phyloP scores from a whole-genome alignment of 1,140 invertebrate genomes.

The Drosophila takahashii region DNA sequence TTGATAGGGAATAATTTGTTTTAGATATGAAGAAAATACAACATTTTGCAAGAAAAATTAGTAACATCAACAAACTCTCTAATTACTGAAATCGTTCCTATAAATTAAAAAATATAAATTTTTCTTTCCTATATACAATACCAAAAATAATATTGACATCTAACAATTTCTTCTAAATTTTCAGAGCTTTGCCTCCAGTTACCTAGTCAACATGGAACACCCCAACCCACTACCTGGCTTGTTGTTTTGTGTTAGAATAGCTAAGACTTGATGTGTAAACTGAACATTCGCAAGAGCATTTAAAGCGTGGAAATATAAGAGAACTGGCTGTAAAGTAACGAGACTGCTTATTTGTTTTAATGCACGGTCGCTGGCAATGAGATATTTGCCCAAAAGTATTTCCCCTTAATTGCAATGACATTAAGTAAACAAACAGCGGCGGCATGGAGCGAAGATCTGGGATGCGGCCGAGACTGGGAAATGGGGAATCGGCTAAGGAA shows the following conservation, averaged over 20 bases:
- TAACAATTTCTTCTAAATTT: constrained; percentile 19
- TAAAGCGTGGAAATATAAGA: constrained; percentile 79
- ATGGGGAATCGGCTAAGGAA: constrained; percentile 26
- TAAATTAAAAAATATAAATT: too few relatives aligned
- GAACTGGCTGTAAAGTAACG: constrained; percentile 60
- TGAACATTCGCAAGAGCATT: constrained; percentile 77
- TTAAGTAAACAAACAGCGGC: constrained; percentile 66
- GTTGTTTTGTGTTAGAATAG: constrained; percentile 60
- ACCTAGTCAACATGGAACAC: constrained; percentile 32
- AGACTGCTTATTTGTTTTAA: constrained; percentile 25
- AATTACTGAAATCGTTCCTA: too few relatives aligned
- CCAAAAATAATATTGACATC: not conserved
- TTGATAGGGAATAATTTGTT: too few relatives aligned
- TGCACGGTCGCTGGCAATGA: constrained; percentile 27
- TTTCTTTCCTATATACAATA: too few relatives aligned
- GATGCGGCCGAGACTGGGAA: constrained; percentile 19
- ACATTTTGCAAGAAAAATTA: too few relatives aligned
- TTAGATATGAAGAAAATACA: too few relatives aligned
- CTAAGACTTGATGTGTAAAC: constrained; percentile 64
- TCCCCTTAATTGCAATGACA: constrained; percentile 66
- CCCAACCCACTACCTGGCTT: constrained; percentile 33
- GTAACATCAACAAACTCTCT: too few relatives aligned
- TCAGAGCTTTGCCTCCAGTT: constrained; percentile 40
- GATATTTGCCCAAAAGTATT: constrained; percentile 39
- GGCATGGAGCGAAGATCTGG: constrained; percentile 26